Base-by-base conservation (phyloP, 2,113 vertebrate genomes). In the Himantopus leucocephalus region DNA sequence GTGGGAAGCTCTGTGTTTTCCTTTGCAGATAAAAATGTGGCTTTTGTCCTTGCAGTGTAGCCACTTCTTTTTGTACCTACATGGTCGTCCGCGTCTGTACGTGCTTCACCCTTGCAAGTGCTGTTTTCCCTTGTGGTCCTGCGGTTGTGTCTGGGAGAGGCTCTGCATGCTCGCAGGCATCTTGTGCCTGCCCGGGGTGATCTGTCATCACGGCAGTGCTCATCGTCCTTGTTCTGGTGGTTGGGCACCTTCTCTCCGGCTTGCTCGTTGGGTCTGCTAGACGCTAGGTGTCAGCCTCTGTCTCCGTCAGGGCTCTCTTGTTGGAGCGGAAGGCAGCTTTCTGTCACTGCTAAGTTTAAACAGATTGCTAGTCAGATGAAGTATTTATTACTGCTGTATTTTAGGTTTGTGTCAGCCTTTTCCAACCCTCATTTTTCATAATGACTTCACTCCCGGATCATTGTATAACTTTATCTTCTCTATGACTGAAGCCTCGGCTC, bases 261-360 rank as follows among this genome's bases (percentile, higher is more conserved):
- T 73, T 8, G 41, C 88, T 47, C 22, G 37, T 64, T 68, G 88
- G 96, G 45, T 63, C 91, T 85, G 77, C 23, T 85, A 92, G 90
- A 95, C 98, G 66, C 98, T 98, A 98, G 98, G 91, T 98, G 98
- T 98, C 98, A 98, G 96, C 97, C 93, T 95, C 88, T 90, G 90
- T 92, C 94, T 88, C 96, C 20, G 5, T 81, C 96, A 85, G 41
- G 74, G 55, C 77, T 73, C 74, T 83, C 58, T 50, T 45, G 74
- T 55, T 92, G 80, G 94, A 87, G 90, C 78, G 95, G 90, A 97
- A 96, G 95, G 94, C 93, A 96, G 92, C 93, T 96, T 94, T 97
- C 94, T 96, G 93, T 96, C 92, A 97, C 70, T 96, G 81, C 96
- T 85, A 87, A 96, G 91, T 97, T 98, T 96, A 97, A 97, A 97